These are phyloP conservation scores for Sprattus sprattus DNA, from an alignment of 2,113 vertebrate species.

Conservation along the genomic window DNA sequence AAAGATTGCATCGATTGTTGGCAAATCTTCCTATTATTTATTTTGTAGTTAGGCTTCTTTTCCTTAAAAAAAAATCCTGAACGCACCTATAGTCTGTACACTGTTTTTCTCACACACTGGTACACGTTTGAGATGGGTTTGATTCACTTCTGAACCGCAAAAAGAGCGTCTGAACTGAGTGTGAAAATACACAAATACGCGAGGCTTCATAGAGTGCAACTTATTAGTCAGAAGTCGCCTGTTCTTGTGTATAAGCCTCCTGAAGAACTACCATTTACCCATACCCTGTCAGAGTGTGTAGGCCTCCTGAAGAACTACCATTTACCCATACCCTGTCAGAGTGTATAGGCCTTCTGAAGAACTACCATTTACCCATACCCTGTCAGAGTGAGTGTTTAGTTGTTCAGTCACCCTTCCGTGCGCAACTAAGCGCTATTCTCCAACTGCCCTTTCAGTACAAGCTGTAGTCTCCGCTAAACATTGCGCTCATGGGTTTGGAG, in stretches of 20 bases:
- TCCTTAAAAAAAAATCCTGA: conserved; percentile 26
- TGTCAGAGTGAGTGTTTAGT: not conserved
- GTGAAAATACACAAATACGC: not conserved
- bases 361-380: not conserved
- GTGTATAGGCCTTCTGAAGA: not conserved
- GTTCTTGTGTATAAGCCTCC: not conserved
- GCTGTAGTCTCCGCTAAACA: not conserved
- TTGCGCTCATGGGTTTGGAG: not conserved
- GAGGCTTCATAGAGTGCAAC: not conserved
- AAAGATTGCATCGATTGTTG: conserved; percentile 4
- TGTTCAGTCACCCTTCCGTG: not conserved
- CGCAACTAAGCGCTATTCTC: not conserved
- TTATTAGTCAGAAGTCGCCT: not conserved
- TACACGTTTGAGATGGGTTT: not conserved
- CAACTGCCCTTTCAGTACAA: not conserved
- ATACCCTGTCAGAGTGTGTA: not conserved
- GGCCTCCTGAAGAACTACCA: not conserved
- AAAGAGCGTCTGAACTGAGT: not conserved
- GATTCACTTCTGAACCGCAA: not conserved
- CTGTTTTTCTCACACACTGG: too few species aligned
- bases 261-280: not conserved
- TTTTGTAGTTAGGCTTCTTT: conserved; percentile 52
- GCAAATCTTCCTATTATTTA: conserved; percentile 12
- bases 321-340: not conserved
- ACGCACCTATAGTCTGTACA: not conserved